phyloP scores from a whole-genome alignment of 2,888 invertebrate species.

The Alviniconcha strummeri region DNA sequence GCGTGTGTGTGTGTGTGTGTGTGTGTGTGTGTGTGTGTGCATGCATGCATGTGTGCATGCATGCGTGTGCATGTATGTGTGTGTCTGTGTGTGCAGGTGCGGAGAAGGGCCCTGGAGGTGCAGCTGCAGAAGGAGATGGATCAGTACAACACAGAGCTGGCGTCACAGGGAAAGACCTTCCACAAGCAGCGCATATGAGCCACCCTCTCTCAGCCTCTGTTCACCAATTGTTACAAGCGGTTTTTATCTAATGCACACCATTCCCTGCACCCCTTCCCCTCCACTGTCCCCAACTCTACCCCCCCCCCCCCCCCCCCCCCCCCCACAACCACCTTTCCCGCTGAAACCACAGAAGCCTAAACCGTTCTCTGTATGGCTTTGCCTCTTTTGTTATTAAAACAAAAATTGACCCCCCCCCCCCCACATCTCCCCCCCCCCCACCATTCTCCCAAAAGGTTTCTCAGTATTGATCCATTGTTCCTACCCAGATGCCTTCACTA shows the following conservation, averaged over 20 bases:
- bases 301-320: neutral
- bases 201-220: neutral
- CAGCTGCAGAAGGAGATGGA: slow-evolving; percentile 51
- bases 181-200: slow-evolving; percentile 57
- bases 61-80: too few relatives aligned
- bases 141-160: slow-evolving; percentile 57
- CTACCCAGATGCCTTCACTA: too few relatives aligned
- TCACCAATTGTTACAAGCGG: neutral
- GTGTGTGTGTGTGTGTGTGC: too few relatives aligned
- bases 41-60: too few relatives aligned
- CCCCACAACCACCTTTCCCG: neutral
- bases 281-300: neutral
- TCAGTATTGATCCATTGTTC: too few relatives aligned
- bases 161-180: slow-evolving; percentile 59
- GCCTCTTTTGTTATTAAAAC: neutral
- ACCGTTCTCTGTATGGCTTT: neutral
- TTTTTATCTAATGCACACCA: neutral
- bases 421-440: too few relatives aligned
- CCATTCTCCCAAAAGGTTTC: too few relatives aligned
- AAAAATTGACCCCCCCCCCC: too few relatives aligned
- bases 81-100: slow-evolving; percentile 70
- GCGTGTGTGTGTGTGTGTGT: too few relatives aligned
- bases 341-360: neutral
- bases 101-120: slow-evolving; percentile 53
- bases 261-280: neutral